These are phyloP conservation scores for Diogma glabrata DNA, from an alignment of 2,888 invertebrate genomes.

Conservation along the genomic window DNA sequence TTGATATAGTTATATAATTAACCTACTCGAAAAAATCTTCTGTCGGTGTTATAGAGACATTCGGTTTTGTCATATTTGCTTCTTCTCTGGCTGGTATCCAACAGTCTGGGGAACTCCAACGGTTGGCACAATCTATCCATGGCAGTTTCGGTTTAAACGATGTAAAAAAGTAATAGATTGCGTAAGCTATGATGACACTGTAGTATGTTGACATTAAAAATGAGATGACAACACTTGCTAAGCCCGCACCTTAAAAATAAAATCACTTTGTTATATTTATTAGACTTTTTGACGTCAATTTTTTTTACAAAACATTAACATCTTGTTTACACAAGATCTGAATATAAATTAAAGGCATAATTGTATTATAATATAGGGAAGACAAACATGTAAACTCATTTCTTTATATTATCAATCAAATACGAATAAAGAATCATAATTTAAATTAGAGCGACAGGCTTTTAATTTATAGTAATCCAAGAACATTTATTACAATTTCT, in stretches of 20 bases:
- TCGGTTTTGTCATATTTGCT: slow-evolving; percentile 52
- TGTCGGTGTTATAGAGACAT: slow-evolving; percentile 68
- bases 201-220: slow-evolving; percentile 93
- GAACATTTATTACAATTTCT: too few species aligned
- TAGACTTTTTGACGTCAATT: too few species aligned
- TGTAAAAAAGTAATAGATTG: slow-evolving; percentile 85
- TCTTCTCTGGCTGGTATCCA: slow-evolving; percentile 55
- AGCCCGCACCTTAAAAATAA: slow-evolving; percentile 66
- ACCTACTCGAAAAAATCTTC: slow-evolving; percentile 89
- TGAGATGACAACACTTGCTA: slow-evolving; percentile 88
- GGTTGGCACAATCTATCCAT: slow-evolving; percentile 78
- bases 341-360: too few species aligned
- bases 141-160: slow-evolving; percentile 79
- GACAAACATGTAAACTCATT: too few species aligned
- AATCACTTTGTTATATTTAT: not conserved
- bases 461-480: too few species aligned
- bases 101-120: slow-evolving; percentile 68
- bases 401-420: too few species aligned
- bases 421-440: too few species aligned
- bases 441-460: too few species aligned
- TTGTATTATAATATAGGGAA: too few species aligned
- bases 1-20: slow-evolving; percentile 10
- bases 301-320: too few species aligned
- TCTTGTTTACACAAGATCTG: too few species aligned
- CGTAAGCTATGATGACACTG: slow-evolving; percentile 90